Base-by-base conservation (phyloP, 2,113 vertebrate species). In the Dasyprocta punctata region DNA sequence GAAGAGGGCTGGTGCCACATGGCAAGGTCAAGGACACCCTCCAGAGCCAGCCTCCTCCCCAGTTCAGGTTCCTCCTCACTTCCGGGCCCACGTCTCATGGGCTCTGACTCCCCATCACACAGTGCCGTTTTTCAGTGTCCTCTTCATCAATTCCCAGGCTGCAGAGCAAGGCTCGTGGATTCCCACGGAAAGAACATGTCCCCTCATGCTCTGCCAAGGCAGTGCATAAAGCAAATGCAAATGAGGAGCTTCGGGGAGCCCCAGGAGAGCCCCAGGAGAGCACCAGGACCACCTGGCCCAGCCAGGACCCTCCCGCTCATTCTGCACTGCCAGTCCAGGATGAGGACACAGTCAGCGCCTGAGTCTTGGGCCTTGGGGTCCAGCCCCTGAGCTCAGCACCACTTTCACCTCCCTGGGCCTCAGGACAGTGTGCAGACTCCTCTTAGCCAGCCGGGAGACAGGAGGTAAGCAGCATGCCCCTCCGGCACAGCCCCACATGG, bases 331-430 rank as follows among this genome's bases (percentile, higher is more conserved):
- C 88, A 82, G 86, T 71, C 47, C 89, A 95, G 44, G 56, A 14
- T 52, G 14, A 60, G 86, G 56, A 86, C 58, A 33, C 22, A 91
- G 86, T 49, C 28, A 83, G n/a, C 85, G 88, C 88, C 94, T 89
- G 77, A 77, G 58, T 78, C 67, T n/a, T 17, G 19, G 71, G 22
- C 65, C 49, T 73, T 11, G 3, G 63, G 61, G 28, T 44, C 85
- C 67, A 88, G 73, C 56, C 77, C 75, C 54, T 85, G 92, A 89
- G 78, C 89, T 85, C 87, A 96, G 93, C 75, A 86, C 60, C 81
- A 82, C n/a, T 86, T 95, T 20, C 38, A 24, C 81, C 93, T 26
- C 22, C 89, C 95, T 78, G 56, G 20, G 56, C 67, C 86, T 80
- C 14, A 4, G 61, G 56, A 69, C 52, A 61, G 60, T 0, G 24